Base-by-base conservation (phyloP, 1,140 invertebrate genomes). In the Archegozetes longisetosus region DNA sequence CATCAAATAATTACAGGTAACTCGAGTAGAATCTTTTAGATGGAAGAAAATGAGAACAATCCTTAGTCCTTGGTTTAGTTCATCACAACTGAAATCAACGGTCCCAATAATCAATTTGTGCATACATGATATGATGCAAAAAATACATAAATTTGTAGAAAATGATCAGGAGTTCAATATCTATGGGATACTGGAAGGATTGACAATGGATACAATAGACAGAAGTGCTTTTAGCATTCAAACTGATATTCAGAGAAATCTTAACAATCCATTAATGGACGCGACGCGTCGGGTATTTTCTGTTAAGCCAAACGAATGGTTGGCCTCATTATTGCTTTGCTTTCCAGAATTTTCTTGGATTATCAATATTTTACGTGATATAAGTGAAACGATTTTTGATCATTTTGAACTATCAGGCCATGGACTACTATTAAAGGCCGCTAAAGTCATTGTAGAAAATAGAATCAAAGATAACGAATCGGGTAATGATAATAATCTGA, bases 31-130 rank as follows among this genome's bases (percentile, higher is more conserved):
- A 48, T 61, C 58, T 2, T 55, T 52, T 25, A 58, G 70, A 22
- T 79, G 78, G 78, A 76, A 77, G 60, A 69, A 75, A 23, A 71
- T 78, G 3, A 64, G 78, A 4, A 67, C 66, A 3, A 68, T 74
- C n/a, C 68, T 78, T 24, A 74, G 74, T 48, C 76, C 77, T n/a
- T 74, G 74, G 1, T 79, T 79, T 63, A 76, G 74, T 40, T 68
- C 72, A 14, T 60, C 68, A 22, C 79, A 78, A 67, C 70, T 79
- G 65, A 74, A 72, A 65, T 68, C 66, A 17, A 70, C 75, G 69
- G 61, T 62, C 20, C 61, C 64, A 2, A 65, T 70, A 6, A 72
- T 75, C 51, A 66, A 71, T 32, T 49, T 63, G 13, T 71, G 64
- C 27, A 65, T 74, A 2, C 64, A 70, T 48, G 60, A 64, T 2